Base-by-base conservation (phyloP, 1,140 invertebrate genomes). In the Anagrus nilaparvatae region DNA sequence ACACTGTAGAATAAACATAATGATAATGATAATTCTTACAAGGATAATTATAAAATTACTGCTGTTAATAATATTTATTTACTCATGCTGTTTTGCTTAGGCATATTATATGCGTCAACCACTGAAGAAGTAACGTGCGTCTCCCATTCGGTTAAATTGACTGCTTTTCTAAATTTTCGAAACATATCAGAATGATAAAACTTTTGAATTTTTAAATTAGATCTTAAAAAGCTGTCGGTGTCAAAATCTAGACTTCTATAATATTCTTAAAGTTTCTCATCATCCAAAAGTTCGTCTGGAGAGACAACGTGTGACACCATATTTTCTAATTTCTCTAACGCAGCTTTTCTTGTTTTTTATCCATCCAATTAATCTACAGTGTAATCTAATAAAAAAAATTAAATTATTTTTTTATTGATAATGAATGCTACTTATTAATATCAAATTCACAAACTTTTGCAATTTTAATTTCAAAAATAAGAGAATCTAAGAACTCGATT, bases 121-220 rank as follows among this genome's bases (percentile, higher is more conserved):
- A 78, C 67, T 4, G 77, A 76, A 9, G 77, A 72, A 42, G 69
- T 59, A n/a, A 75, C 74, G 50, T 79, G 75, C 16, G 70, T 73
- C 20, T 75, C 72, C 78, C 78, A 81, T 49, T 83, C 77, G 29
- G 72, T 74, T 60, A 79, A 81, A 53, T 81, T 77, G 0, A 82
- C 76, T 3, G 70, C 65, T 53, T 77, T 72, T 16, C 77, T 54
- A 2, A 81, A 57, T 38, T 74, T 66, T 13, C 72, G 57, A 78
- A 79, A 28, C 72, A 64, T 0, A 73, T 76, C 24, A 81, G 45
- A 42, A 76, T 76, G 5, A 81, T 55, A 29, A 77, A 68, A 25
- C 77, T 78, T 36, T 67, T 59, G 43, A 82, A 61, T 40, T 77
- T n/a, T n/a, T n/a, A n/a, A n/a, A n/a, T n/a, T n/a, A n/a, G n/a